Evolutionary conservation across 2,797 vertebrate genomes (phyloP), one percentile per base, ranked within the genome.

Genomic region (Melanogrammus aeglefinus): DNA sequence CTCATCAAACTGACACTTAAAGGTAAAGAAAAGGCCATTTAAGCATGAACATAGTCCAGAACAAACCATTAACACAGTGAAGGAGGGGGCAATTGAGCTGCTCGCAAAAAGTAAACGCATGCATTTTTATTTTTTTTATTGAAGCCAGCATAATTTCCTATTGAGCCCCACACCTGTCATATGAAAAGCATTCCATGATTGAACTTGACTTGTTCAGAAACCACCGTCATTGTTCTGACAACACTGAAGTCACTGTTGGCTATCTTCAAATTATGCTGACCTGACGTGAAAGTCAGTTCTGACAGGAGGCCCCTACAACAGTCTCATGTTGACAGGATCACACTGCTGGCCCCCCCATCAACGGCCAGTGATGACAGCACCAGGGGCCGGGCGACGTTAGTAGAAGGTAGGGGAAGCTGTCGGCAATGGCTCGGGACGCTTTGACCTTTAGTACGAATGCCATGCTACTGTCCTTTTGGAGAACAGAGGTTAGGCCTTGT

Each of bases 401-500:
- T 38, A 70, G 76, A 87, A 86, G 84, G 80, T 85, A 81, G 73
- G 73, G 36, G 51, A 31, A 80, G 82, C 36, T 71, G 80, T 80
- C 79, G 76, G 76, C 86, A 63, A 82, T 78, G 79, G 80, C 87
- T 81, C 66, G 38, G 83, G 84, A 83, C 47, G 51, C 87, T 85
- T 82, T 92, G 91, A 93, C 91, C 91, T 92, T 93, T 90, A 84
- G 80, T 85, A 84, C 86, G 83, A 91, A 92, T 91, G 92, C 90
- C 90, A 92, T 1, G 24, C 63, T 69, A 4, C 63, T 24, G 29
- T 80, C 79, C 84, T 81, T 72, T 72, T 84, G 76, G 82, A 80
- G 78, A 4, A 2, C 81, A 74, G 83, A 36, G 29, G 77, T 29
- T 21, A 77, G 24, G 16, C 7, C 29, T 76, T 36, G 35, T 71